Percentiles rank a stretch among this genome's conserved stretches.
Conservation (phyloP, 2,888 invertebrate genomes). For the Fissipunctia ypsillon region DNA sequence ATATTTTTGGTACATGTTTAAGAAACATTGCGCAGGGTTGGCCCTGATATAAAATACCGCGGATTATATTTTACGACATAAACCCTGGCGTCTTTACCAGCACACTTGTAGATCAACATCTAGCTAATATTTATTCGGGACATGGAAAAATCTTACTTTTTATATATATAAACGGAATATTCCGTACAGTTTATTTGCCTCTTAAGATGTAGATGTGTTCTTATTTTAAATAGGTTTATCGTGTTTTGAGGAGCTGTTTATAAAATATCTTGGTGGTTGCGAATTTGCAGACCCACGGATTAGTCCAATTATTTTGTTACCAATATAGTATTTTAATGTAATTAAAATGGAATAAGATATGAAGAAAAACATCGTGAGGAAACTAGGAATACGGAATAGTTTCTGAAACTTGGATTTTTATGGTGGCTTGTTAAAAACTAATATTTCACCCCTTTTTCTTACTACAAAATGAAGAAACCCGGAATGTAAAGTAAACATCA, state of each 20-base stretch:
- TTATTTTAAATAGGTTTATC: conserved; percentile 62
- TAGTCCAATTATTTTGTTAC: too few species aligned
- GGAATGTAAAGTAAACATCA: not conserved
- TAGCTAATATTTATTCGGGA: conserved; percentile 66
- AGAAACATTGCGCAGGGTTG: conserved; percentile 60
- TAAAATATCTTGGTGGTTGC: not conserved
- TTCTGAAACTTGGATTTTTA: not conserved
- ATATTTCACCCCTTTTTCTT: not conserved
- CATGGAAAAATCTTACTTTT: conserved; percentile 66
- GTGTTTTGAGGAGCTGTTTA: conserved; percentile 26
- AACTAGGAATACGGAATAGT: too few species aligned
- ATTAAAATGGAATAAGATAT: too few species aligned
- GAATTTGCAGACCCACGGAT: not conserved
- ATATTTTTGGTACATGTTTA: conserved; percentile 59
- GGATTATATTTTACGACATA: conserved; percentile 66
- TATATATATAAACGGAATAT: too few species aligned
- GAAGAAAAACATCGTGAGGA: not conserved
- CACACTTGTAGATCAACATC: conserved; percentile 68
- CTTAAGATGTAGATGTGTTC: conserved; percentile 57
- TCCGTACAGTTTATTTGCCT: conserved; percentile 62
- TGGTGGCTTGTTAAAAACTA: not conserved
- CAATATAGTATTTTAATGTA: too few species aligned
- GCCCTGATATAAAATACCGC: conserved; percentile 58
- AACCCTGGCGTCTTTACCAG: conserved; percentile 62
- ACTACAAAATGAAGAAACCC: not conserved